A percentile compares a stretch with the other conserved stretches of the same genome.
phyloP scores from a whole-genome alignment of 2,113 vertebrate species.

The Chamaetylas fuelleborni region DNA sequence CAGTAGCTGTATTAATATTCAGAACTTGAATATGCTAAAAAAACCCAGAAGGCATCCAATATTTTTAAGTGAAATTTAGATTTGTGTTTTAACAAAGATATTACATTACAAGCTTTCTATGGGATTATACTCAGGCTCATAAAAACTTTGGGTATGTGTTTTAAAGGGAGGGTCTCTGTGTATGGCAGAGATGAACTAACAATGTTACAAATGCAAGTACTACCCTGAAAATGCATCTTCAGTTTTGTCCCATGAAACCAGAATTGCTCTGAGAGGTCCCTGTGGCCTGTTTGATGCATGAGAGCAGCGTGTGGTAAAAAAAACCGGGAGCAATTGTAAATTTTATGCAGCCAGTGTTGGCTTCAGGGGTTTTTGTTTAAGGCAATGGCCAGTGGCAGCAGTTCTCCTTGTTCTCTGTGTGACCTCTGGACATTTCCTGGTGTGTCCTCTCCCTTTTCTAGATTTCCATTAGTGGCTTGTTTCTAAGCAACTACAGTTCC shows the following conservation, averaged over 20 bases:
- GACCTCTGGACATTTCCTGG: background rate
- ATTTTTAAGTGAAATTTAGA: background rate
- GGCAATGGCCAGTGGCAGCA: background rate
- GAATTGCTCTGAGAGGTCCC: background rate
- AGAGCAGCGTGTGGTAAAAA: background rate
- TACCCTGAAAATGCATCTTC: background rate
- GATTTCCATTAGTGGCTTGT: background rate
- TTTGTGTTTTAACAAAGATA: background rate
- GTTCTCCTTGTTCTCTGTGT: background rate
- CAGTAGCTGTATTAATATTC: background rate
- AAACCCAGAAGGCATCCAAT: background rate
- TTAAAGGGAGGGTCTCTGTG: background rate
- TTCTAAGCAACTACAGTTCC: background rate
- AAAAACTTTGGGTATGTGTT: background rate
- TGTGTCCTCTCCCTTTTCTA: background rate
- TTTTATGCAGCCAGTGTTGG: background rate
- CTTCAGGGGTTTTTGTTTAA: background rate
- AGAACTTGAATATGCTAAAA: background rate
- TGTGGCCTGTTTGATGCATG: background rate
- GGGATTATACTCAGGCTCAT: background rate
- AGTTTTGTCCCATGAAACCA: background rate
- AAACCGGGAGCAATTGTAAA: background rate
- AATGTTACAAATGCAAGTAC: background rate
- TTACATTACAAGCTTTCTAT: background rate
- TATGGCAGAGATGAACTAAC: background rate